Conservation (phyloP, 1,140 invertebrate species). For the Drosophila yakuba region DNA sequence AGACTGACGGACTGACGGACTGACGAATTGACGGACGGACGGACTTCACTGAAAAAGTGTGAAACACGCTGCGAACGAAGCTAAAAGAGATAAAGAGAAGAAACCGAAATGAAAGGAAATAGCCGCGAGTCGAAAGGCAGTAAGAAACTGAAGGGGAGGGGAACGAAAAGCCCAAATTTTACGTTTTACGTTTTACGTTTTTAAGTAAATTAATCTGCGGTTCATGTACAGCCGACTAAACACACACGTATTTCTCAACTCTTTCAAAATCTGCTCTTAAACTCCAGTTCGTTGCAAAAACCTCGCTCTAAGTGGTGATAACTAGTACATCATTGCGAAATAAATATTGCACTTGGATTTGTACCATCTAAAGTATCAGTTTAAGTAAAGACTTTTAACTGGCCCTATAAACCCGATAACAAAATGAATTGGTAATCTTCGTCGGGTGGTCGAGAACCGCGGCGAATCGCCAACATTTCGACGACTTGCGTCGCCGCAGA, state of each 20-base stretch:
- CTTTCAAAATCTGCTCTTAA: conserved; percentile 41
- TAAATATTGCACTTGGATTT: no score
- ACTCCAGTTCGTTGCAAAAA: conserved; percentile 16
- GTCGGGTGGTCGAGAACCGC: conserved; percentile 55
- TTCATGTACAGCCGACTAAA: conserved; percentile 24
- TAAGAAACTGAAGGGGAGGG: conserved; percentile 11
- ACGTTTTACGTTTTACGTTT: conserved; percentile 11
- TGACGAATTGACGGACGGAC: background rate
- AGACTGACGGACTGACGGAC: background rate
- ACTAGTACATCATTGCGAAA: no score
- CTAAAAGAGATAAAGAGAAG: background rate
- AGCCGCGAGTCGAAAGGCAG: conserved; percentile 27
- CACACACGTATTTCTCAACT: conserved; percentile 55
- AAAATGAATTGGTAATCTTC: conserved; percentile 52
- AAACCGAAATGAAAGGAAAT: conserved; percentile 50
- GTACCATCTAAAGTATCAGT: no score
- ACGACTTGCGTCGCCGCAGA: conserved; percentile 45
- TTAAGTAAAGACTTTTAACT: background rate
- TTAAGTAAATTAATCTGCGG: conserved; percentile 66
- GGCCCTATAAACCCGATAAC: conserved; percentile 19
- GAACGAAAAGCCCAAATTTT: conserved; percentile 39
- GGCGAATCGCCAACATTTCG: conserved; percentile 56
- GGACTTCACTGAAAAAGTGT: conserved; percentile 45
- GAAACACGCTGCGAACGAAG: conserved; percentile 51
- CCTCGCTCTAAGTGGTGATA: background rate